Base-by-base conservation (phyloP, 2,888 invertebrate genomes). In the Nomada ruficornis region DNA sequence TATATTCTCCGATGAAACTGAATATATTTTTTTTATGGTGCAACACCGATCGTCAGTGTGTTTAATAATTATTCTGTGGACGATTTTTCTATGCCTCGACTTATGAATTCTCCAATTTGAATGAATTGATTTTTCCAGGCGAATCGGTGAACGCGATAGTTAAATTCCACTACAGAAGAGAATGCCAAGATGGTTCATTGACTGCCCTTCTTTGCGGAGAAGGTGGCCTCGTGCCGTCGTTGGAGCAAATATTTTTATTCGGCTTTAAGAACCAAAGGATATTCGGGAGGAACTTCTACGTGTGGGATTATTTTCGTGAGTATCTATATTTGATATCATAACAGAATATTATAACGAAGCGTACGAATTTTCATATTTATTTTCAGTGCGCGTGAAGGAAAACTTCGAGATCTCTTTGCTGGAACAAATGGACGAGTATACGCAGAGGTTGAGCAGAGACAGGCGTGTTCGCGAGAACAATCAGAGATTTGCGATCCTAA, bases 271-370 rank as follows among this genome's bases (percentile, higher is more conserved):
- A 98, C 9, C 96, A 98, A 2, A 95, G 99, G 80, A 96, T 99
- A 89, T 99, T 99, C 94, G 97, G 98, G 42, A 96, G 97, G 89
- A 98, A 99, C 94, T 96, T 98, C 87, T 99, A 98, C 93, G 96
- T 99, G 85, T 99, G 99, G 99, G 99, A 99, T 94, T 99, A 98
- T 94, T 97, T 99, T 92, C 97, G 99, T 98, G 94, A 95, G 95
- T 36, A 36, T 36, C 36, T 36, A 36, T 5, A 36, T 36, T 94
- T 59, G n/a, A 10, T 3, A 9, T 55, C 68, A n/a, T 54, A 54
- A 54, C 20, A 10, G 47, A 26, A 26, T 26, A 26, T 26, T 26
- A 26, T 26, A 2, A 26, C 26, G 26, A 26, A 2, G 26, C 26
- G 26, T 26, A 26, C 13, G 15, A 47, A 47, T n/a, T 23, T 26